phyloP scores from a whole-genome alignment of 2,113 vertebrate genomes.

The Macquaria australasica region DNA sequence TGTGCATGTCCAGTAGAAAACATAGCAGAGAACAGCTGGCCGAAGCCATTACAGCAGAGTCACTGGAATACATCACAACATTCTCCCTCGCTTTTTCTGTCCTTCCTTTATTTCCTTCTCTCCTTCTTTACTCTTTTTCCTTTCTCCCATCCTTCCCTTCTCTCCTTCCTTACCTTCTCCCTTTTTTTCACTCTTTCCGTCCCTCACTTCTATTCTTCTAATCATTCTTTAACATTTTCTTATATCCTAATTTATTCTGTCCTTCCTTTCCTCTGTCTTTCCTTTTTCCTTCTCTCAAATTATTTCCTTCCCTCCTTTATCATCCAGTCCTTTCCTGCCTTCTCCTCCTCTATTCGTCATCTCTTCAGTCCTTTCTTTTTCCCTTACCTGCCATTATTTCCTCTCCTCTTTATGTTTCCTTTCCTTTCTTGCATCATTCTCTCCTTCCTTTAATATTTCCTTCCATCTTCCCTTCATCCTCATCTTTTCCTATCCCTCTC shows the following conservation, averaged over 20 bases:
- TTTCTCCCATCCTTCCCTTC: neutral
- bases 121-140: neutral
- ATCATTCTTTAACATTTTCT: neutral
- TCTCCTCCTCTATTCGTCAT: neutral
- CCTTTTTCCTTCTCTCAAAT: neutral
- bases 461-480: neutral
- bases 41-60: conserved; percentile 63
- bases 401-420: neutral
- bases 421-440: no score
- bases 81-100: conserved; percentile 2
- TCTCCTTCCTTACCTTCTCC: neutral
- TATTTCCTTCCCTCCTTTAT: neutral
- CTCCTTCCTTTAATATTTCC: neutral
- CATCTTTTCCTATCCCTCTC: neutral
- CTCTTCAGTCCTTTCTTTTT: neutral
- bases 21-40: conserved; percentile 86
- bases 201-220: neutral
- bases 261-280: neutral
- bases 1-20: conserved; percentile 38
- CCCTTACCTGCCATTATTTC: neutral
- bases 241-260: neutral
- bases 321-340: no score
- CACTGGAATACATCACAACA: conserved; percentile 43
- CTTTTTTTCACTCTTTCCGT: neutral
- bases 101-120: neutral